These are phyloP conservation scores for Typhlichthys subterraneus DNA, from an alignment of 2,797 vertebrate species.

Conservation along the genomic window DNA sequence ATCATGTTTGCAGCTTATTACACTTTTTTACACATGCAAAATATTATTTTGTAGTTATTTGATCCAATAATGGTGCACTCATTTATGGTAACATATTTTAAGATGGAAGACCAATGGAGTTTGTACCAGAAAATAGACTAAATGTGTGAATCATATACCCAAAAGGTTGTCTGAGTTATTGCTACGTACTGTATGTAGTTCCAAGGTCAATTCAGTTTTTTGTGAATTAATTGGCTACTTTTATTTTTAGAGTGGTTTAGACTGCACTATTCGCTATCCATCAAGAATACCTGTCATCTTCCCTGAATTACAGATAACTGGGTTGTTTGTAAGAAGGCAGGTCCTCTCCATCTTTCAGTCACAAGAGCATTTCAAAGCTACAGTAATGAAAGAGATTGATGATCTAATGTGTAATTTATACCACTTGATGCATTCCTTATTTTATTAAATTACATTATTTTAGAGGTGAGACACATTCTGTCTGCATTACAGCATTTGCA, in stretches of 20 bases:
- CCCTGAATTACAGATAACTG: conserved; percentile 5
- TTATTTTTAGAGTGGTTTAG: conserved; percentile 28
- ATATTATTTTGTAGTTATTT: no score
- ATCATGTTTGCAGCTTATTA: no score
- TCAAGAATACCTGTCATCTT: conserved; percentile 26
- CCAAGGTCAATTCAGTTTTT: not conserved
- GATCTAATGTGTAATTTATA: conserved; percentile 10
- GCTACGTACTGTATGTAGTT: not conserved
- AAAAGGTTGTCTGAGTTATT: not conserved
- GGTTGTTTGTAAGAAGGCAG: conserved; percentile 24
- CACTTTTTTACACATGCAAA: no score
- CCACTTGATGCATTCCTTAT: no score
- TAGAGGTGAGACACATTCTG: no score
- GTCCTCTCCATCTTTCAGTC: conserved; percentile 14
- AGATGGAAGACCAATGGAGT: not conserved
- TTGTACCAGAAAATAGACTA: not conserved
- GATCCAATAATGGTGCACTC: no score
- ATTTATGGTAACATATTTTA: no score
- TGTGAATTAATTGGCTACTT: not conserved
- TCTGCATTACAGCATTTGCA: no score
- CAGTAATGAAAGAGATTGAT: conserved; percentile 41
- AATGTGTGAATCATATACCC: not conserved
- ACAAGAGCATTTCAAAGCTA: conserved; percentile 29
- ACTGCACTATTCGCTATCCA: conserved; percentile 24
- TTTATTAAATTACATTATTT: no score